A percentile compares a stretch with the other conserved stretches of the same genome.
phyloP scores from a whole-genome alignment of 2,113 vertebrate genomes.

The Odocoileus hemionus region DNA sequence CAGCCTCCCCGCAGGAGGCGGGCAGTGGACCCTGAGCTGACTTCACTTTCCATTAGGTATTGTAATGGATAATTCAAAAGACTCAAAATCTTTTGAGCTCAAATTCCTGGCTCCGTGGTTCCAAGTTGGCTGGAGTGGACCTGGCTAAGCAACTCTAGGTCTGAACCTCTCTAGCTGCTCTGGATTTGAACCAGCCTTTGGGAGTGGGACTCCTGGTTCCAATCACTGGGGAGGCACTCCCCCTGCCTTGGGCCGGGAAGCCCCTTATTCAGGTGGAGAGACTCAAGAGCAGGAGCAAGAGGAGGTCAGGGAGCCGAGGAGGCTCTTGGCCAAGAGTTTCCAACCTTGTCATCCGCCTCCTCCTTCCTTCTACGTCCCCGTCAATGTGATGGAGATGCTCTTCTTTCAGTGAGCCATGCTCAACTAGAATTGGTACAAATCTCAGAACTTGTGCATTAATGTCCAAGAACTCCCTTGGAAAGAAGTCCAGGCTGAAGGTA shows the following conservation, averaged over 20 bases:
- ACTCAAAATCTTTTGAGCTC: not conserved
- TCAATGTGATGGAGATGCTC: not conserved
- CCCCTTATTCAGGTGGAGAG: no score
- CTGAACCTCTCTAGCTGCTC: not conserved
- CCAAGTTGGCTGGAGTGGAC: not conserved
- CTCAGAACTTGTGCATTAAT: not conserved
- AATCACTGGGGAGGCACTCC: not conserved
- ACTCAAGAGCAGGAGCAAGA: not conserved
- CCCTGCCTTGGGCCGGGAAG: not conserved
- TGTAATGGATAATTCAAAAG: not conserved
- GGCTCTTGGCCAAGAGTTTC: not conserved
- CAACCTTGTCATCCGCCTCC: not conserved
- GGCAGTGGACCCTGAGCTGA: not conserved
- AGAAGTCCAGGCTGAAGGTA: not conserved
- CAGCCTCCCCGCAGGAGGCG: not conserved
- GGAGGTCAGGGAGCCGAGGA: not conserved
- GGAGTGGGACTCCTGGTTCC: not conserved
- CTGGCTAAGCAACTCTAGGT: not conserved
- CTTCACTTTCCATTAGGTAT: not conserved
- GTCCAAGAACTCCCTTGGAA: not conserved
- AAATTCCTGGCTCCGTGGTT: not conserved
- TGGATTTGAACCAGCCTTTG: not conserved
- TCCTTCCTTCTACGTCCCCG: not conserved
- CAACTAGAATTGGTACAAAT: not conserved
- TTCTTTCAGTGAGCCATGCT: not conserved